Percentiles rank a stretch among this genome's conserved stretches.
phyloP scores from a whole-genome alignment of 2,113 vertebrate species.

The Tetrax tetrax region DNA sequence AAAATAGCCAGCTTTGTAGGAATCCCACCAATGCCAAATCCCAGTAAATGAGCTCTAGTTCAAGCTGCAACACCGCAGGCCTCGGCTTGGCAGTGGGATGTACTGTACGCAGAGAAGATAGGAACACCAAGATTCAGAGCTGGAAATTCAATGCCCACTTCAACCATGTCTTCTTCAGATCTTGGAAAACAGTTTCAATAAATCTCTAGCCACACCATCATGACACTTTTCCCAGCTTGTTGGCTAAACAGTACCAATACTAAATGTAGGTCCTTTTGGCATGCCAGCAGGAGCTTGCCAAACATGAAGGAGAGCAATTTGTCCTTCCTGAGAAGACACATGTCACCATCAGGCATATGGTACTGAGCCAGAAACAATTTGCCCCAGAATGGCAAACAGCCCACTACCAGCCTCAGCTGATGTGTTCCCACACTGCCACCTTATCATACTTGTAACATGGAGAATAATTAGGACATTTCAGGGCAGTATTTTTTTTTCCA shows the following conservation, averaged over 20 bases:
- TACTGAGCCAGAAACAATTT: constrained; percentile 12
- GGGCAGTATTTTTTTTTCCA: neutral
- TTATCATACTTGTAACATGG: neutral
- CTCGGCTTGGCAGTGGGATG: neutral
- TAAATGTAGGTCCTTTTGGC: constrained; percentile 51
- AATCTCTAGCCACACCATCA: neutral
- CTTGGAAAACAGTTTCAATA: neutral
- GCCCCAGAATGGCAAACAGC: neutral
- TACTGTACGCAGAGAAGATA: neutral
- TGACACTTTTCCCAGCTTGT: constrained; percentile 49
- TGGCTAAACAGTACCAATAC: constrained; percentile 49
- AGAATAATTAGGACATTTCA: neutral
- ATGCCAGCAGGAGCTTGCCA: constrained; percentile 43
- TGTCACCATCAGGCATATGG: constrained; percentile 43
- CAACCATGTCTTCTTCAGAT: neutral
- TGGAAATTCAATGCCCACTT: neutral
- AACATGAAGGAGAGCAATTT: constrained; percentile 54
- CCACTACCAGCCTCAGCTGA: neutral
- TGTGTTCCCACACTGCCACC: neutral
- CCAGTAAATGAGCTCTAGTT: neutral
- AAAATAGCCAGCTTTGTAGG: neutral
- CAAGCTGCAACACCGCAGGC: neutral
- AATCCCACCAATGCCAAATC: neutral
- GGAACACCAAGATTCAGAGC: neutral
- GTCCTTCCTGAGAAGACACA: constrained; percentile 62